Evolutionary conservation across 1,140 invertebrate species (phyloP).

Genomic region (Manduca sexta): DNA sequence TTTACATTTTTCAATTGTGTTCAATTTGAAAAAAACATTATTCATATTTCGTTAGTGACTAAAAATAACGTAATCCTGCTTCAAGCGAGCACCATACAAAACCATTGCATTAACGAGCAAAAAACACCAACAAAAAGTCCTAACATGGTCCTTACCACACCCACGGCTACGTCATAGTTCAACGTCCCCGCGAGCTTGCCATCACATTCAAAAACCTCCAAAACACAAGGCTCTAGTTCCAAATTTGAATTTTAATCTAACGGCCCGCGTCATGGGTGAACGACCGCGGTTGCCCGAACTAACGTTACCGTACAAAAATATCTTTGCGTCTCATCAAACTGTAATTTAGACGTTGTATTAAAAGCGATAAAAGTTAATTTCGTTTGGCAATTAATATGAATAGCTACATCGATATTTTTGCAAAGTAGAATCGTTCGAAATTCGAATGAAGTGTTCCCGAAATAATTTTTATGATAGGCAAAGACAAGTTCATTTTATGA

Average conservation of each 20-base stretch:
- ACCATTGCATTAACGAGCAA: not conserved
- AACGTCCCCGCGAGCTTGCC: constrained; percentile 15
- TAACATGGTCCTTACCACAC: constrained; percentile 23
- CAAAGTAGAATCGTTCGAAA: constrained; percentile 6
- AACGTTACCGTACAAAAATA: constrained; percentile 13
- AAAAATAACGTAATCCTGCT: no score
- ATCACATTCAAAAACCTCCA: constrained; percentile 11
- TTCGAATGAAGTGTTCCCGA: constrained; percentile 3
- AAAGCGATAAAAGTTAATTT: constrained; percentile 32
- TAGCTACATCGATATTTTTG: constrained; percentile 2
- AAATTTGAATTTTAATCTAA: constrained; percentile 67
- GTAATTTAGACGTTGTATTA: no score
- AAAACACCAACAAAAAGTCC: not conserved
- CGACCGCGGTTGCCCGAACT: constrained; percentile 51
- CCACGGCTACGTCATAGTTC: constrained; percentile 47
- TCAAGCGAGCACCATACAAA: no score
- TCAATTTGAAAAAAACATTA: no score
- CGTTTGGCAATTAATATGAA: constrained; percentile 20
- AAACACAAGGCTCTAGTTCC: constrained; percentile 38
- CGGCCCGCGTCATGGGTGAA: constrained; percentile 53
- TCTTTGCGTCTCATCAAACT: no score
- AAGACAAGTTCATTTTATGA: no score
- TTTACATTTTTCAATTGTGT: no score
- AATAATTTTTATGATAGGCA: no score
- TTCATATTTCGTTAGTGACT: no score